A percentile compares a stretch with the other conserved stretches of the same genome.
phyloP scores from a whole-genome alignment of 2,888 invertebrate genomes.

The Tipula helvola region DNA sequence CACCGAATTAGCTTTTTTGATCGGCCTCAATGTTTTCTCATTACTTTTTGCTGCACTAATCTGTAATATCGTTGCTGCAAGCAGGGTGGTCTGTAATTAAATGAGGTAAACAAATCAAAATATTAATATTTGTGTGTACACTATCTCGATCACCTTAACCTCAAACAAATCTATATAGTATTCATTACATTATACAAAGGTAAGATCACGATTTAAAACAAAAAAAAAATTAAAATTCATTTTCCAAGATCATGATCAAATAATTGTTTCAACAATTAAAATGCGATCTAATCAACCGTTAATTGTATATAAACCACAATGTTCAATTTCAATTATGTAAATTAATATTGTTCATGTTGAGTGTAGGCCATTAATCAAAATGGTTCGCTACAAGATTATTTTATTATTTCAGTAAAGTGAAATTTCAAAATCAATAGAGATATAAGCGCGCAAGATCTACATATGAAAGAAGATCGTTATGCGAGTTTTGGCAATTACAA shows the following conservation, averaged over 20 bases:
- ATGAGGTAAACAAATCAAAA: neutral
- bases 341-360: neutral
- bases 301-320: neutral
- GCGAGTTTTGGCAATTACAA: neutral
- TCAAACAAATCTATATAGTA: neutral
- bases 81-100: neutral
- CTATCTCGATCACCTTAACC: neutral
- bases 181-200: neutral
- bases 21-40: neutral
- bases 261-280: neutral
- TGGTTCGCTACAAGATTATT: neutral
- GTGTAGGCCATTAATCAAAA: neutral
- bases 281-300: neutral
- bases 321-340: neutral
- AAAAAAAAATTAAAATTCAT: neutral
- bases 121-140: neutral
- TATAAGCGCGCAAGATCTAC: neutral
- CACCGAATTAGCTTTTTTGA: slow-evolving; percentile 21
- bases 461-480: neutral
- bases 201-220: neutral
- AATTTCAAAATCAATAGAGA: neutral
- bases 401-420: neutral
- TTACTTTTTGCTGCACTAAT: neutral
- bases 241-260: neutral
- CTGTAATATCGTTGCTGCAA: neutral